phyloP scores from a whole-genome alignment of 2,888 invertebrate genomes.

The Platycheirus albimanus region DNA sequence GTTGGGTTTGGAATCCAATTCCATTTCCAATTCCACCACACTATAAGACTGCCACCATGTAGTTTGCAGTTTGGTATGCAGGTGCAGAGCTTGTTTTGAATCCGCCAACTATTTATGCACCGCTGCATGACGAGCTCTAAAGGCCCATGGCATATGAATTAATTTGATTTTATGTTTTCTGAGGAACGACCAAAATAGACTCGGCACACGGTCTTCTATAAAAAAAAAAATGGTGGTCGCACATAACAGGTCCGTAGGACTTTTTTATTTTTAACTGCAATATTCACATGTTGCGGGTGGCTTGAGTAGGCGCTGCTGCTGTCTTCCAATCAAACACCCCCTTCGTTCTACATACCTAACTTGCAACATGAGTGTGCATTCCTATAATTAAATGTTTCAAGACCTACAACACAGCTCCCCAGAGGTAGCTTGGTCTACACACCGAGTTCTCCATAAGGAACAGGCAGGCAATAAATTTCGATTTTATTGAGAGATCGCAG shows the following conservation, averaged over 20 bases:
- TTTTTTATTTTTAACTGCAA: conserved; percentile 36
- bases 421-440: neutral
- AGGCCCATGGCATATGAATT: conserved; percentile 64
- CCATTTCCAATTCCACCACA: conserved; percentile 25
- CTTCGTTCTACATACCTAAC: neutral
- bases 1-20: conserved; percentile 24
- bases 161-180: conserved; percentile 62
- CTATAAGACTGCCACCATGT: conserved; percentile 37
- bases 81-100: conserved; percentile 67
- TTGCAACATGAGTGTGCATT: conserved; percentile 24
- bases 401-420: conserved; percentile 2
- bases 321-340: conserved; percentile 19
- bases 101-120: conserved; percentile 48
- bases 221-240: neutral
- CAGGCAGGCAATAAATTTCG: conserved; percentile 50
- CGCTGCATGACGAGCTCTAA: conserved; percentile 51
- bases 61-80: conserved; percentile 40
- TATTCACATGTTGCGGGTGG: conserved; percentile 56
- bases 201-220: neutral
- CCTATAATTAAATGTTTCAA: conserved; percentile 55
- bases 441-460: neutral
- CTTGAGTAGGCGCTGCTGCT: conserved; percentile 18
- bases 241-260: conserved; percentile 34
- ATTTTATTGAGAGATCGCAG: conserved; percentile 61
- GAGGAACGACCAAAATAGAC: conserved; percentile 41